Conservation (phyloP, 2,797 vertebrate species). For the Eidolon dupreanum region DNA sequence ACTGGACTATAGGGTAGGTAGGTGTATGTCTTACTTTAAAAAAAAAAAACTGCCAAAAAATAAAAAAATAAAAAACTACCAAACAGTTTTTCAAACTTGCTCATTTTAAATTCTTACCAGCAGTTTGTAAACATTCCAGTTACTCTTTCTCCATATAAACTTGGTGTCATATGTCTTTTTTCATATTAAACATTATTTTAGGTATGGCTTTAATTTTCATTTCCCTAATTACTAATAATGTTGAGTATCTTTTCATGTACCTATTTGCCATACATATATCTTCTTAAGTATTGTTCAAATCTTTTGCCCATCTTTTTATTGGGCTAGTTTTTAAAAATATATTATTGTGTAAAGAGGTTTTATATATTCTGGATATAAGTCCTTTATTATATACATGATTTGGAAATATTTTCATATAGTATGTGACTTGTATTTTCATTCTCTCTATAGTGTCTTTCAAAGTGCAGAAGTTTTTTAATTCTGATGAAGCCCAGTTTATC, state of each 20-base stretch:
- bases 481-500: background rate
- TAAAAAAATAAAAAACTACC: background rate
- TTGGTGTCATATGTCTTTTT: background rate
- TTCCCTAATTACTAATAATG: background rate
- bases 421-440: background rate
- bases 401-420: conserved; percentile 13
- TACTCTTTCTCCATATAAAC: background rate
- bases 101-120: background rate
- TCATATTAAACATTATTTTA: background rate
- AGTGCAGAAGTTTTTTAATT: background rate
- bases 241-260: background rate
- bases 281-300: background rate
- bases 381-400: background rate
- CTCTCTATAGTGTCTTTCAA: background rate
- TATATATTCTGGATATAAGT: background rate
- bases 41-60: background rate
- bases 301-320: conserved; percentile 5
- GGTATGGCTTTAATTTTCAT: background rate
- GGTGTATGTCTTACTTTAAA: background rate
- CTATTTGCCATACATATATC: background rate
- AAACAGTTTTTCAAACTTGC: background rate
- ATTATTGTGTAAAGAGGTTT: background rate
- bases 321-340: background rate
- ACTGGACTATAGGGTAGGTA: background rate
- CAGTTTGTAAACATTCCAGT: background rate